Evolutionary conservation across 2,888 invertebrate genomes (phyloP), one percentile per base, ranked within the genome.

Genomic region (Caenorhabditis imperialis): DNA sequence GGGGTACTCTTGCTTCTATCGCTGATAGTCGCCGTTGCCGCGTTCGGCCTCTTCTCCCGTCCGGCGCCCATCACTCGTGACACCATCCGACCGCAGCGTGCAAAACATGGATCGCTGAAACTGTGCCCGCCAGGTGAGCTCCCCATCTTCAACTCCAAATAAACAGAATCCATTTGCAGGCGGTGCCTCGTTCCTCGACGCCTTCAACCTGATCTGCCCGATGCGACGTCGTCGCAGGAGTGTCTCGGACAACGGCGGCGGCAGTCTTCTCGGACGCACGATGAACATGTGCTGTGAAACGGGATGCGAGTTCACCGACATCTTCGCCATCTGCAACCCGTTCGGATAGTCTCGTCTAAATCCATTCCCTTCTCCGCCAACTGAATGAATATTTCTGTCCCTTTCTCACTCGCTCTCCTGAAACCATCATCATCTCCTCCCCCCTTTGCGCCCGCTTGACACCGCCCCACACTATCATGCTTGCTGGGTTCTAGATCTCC

Each of bases 281-380:
- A 77, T 77, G 78, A 57, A 79, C 12, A 55, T 48, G 44, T 81
- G 81, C 62, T 81, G 81, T 42, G 51, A 71, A 14, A 60, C 38
- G 3, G 81, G 81, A n/a, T 81, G 81, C 45, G 75, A 78, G 40
- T 81, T 78, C 60, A 57, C 62, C 40, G 80, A 80, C 65, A 76
- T 78, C 20, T 65, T 78, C 40, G 73, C 76, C 18, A 60, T 80
- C 51, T 80, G 78, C 50, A 78, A 78, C 35, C 76, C 78, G 14
- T 80, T 80, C 60, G 65, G 75, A 51, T 80, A 75, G 57, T 38
- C 35, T 14, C 33, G 25, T n/a, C 7, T 30, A 8, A 42, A 30
- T 20, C 33, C n/a, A 6, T 23, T n/a, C 27, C 33, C 20, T 23
- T 18, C 30, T 22, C 45, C 7, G 22, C 4, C 47, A 10, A 12